These are phyloP conservation scores for Perca fluviatilis DNA, from an alignment of 2,113 vertebrate species.

Conservation along the genomic window DNA sequence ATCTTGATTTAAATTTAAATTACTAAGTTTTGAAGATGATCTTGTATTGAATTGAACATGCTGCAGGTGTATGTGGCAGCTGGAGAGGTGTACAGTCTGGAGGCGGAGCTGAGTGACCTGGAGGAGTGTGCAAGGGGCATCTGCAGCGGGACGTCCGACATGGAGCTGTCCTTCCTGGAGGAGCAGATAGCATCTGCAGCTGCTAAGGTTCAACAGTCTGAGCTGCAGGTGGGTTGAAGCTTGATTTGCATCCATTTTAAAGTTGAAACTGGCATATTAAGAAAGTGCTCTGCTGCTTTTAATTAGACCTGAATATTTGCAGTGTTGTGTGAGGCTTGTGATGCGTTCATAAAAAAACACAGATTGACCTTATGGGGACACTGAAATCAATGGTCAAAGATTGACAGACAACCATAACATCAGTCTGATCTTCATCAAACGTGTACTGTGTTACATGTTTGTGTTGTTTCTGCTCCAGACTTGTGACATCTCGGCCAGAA, in stretches of 20 bases:
- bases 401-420: neutral
- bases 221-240: conserved; percentile 88
- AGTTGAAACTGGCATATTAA: neutral
- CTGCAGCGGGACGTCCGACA: conserved; percentile 86
- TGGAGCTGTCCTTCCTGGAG: conserved; percentile 91
- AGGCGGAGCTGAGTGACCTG: conserved; percentile 91
- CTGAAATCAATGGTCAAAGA: neutral
- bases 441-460: neutral
- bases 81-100: conserved; percentile 90
- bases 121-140: conserved; percentile 91
- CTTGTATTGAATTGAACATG: neutral
- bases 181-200: conserved; percentile 96
- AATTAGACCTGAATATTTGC: neutral
- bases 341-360: neutral
- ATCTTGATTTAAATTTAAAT: neutral
- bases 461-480: conserved; percentile 81
- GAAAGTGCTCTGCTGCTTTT: no score
- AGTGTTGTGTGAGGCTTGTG: neutral
- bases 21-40: neutral
- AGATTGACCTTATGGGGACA: neutral
- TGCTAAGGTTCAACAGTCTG: conserved; percentile 94
- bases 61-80: conserved; percentile 94
- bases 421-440: neutral
- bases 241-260: neutral
- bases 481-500: conserved; percentile 94